These are phyloP conservation scores for Hiodon tergisus DNA, from an alignment of 2,113 vertebrate species.

Conservation along the genomic window DNA sequence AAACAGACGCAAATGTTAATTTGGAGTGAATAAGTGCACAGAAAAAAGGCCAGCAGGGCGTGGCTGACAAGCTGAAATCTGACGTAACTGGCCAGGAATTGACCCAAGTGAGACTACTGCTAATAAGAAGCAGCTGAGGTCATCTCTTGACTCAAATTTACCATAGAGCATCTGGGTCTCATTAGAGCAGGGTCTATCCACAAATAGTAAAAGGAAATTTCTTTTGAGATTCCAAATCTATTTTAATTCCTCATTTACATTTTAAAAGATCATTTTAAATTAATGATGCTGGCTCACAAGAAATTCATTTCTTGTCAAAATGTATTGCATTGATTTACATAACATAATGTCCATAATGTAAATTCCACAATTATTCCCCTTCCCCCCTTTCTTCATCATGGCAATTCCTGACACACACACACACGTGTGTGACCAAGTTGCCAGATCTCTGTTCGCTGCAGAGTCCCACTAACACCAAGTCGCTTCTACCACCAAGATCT, in stretches of 20 bases:
- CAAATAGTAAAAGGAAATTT: not conserved
- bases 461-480: too few relatives aligned
- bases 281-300: not conserved
- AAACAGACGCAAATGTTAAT: not conserved
- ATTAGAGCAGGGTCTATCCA: not conserved
- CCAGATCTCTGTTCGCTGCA: too few relatives aligned
- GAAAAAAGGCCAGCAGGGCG: not conserved
- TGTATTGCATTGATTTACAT: too few relatives aligned
- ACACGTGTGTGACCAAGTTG: not conserved
- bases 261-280: not conserved
- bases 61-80: not conserved
- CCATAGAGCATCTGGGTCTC: constrained; percentile 7
- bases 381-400: too few relatives aligned
- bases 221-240: constrained; percentile 4
- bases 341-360: not conserved
- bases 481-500: constrained; percentile 17
- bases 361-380: too few relatives aligned
- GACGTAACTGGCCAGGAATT: not conserved
- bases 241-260: constrained; percentile 7
- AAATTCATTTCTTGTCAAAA: not conserved
- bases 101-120: not conserved
- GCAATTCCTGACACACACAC: not conserved
- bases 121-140: constrained; percentile 6
- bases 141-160: constrained; percentile 11
- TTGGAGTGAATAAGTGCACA: not conserved